A percentile compares a stretch with the other conserved stretches of the same genome.
Evolutionary conservation across 2,888 invertebrate species (phyloP).

Genomic region (Thalpophila matura): DNA sequence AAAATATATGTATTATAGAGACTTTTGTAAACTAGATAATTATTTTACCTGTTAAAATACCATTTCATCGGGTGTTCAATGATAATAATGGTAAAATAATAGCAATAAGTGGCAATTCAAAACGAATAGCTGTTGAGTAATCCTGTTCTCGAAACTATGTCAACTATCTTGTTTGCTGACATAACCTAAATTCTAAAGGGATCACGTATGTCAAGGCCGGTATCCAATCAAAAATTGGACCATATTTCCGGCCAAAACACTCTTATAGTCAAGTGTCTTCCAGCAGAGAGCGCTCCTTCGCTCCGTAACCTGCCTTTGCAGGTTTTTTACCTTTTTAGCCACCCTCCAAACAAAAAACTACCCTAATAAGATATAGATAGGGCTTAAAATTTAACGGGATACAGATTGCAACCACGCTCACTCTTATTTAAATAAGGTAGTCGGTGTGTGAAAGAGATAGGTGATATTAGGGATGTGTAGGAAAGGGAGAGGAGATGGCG

Average conservation of each 20-base stretch:
- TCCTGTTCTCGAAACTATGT: slow-evolving; percentile 9
- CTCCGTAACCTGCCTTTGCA: slow-evolving; percentile 81
- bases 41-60: no score
- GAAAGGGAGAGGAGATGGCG: slow-evolving; percentile 77
- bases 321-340: slow-evolving; percentile 79
- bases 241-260: slow-evolving; percentile 83
- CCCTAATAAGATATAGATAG: slow-evolving; percentile 69
- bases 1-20: no score
- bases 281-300: slow-evolving; percentile 74
- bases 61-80: no score
- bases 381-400: slow-evolving; percentile 69
- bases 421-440: slow-evolving; percentile 90
- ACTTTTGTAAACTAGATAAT: no score
- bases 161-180: slow-evolving; percentile 28
- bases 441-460: slow-evolving; percentile 81
- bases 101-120: neutral
- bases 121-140: neutral
- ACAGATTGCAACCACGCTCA: slow-evolving; percentile 76
- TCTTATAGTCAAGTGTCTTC: slow-evolving; percentile 82
- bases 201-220: slow-evolving; percentile 67
- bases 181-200: slow-evolving; percentile 54
- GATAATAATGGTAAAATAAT: no score
- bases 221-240: slow-evolving; percentile 75
- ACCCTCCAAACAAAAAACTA: slow-evolving; percentile 58
- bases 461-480: slow-evolving; percentile 74